Conservation (phyloP, 2,797 vertebrate genomes). For the Urosaurus nigricauda region DNA sequence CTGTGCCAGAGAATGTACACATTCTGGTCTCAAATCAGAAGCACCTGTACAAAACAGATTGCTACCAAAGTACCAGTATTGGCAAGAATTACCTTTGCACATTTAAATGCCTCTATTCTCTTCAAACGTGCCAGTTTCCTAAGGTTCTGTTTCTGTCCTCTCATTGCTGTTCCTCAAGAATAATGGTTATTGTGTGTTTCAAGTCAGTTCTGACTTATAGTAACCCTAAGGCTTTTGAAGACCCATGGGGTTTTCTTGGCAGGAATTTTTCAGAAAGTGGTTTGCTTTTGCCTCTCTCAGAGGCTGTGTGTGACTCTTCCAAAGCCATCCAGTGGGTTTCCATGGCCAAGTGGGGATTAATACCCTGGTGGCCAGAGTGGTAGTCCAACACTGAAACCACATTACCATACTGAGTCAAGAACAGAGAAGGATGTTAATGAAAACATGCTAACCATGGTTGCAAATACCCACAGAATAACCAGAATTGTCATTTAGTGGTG, state of each 20-base stretch:
- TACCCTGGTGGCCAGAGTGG: too few relatives aligned
- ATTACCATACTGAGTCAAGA: neutral
- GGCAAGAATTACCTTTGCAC: conserved; percentile 31
- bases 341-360: too few relatives aligned
- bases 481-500: neutral
- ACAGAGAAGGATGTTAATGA: neutral
- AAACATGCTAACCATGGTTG: conserved; percentile 8
- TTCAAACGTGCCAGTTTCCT: neutral
- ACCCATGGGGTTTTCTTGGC: too few relatives aligned
- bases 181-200: neutral
- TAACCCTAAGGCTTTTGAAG: too few relatives aligned
- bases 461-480: neutral
- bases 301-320: too few relatives aligned
- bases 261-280: too few relatives aligned
- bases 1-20: conserved; percentile 30
- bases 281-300: too few relatives aligned
- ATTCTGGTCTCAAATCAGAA: conserved; percentile 15
- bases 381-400: too few relatives aligned
- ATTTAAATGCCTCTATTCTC: conserved; percentile 37
- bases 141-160: conserved; percentile 14
- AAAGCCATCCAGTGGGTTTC: too few relatives aligned
- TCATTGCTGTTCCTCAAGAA: conserved; percentile 15
- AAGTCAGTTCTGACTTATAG: too few relatives aligned
- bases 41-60: conserved; percentile 41
- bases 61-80: conserved; percentile 39